phyloP scores from a whole-genome alignment of 2,113 vertebrate genomes.

The Gasterosteus nipponicus region DNA sequence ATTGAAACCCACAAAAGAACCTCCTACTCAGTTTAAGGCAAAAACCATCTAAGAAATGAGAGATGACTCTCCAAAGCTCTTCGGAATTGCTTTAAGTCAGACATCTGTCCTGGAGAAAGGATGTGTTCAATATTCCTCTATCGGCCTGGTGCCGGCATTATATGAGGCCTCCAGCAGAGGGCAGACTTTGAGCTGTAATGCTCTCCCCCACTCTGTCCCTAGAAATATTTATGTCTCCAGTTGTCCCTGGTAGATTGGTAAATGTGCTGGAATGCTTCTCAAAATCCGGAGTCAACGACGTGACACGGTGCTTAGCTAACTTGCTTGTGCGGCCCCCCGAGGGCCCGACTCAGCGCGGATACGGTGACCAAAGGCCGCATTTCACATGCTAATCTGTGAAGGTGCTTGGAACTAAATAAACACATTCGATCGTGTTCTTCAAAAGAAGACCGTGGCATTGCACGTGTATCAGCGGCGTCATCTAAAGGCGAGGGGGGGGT shows the following conservation, averaged over 20 bases:
- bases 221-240: constrained; percentile 30
- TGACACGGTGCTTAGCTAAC: constrained; percentile 20
- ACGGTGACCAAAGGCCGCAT: constrained; percentile 4
- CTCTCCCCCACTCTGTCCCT: constrained; percentile 9
- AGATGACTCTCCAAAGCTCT: neutral
- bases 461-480: constrained; percentile 24
- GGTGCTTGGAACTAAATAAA: neutral
- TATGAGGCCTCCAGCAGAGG: constrained; percentile 67
- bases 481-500: constrained; percentile 15
- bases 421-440: constrained; percentile 6
- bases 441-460: neutral
- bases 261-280: constrained; percentile 28
- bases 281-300: constrained; percentile 17
- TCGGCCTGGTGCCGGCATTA: constrained; percentile 7
- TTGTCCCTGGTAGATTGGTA: constrained; percentile 25
- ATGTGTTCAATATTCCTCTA: neutral
- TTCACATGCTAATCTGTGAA: constrained; percentile 1
- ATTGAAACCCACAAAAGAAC: neutral
- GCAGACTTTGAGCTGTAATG: constrained; percentile 41
- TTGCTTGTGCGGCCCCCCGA: neutral
- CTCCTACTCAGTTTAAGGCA: neutral
- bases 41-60: neutral
- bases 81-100: neutral
- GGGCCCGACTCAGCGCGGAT: constrained; percentile 2
- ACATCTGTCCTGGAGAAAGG: neutral